These are phyloP conservation scores for Cheumatopsyche charites DNA, from an alignment of 1,140 invertebrate species.

Conservation along the genomic window DNA sequence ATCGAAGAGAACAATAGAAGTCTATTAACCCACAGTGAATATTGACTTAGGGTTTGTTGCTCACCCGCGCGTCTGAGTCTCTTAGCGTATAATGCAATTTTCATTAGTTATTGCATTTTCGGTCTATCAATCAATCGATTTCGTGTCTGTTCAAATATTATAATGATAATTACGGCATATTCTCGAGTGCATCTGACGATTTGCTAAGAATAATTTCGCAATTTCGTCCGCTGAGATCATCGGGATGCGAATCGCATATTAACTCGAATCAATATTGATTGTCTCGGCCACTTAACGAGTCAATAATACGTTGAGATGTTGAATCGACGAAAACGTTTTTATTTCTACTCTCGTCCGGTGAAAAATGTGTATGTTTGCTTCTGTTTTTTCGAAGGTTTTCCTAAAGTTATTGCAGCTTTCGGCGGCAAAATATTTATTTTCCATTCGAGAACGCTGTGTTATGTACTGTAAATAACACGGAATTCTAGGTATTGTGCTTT, in stretches of 20 bases:
- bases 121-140: background rate
- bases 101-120: too few species aligned
- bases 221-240: background rate
- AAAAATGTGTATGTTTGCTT: background rate
- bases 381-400: background rate
- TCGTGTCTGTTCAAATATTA: background rate
- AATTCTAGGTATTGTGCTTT: constrained; percentile 13
- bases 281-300: constrained; percentile 14
- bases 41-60: background rate
- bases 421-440: too few species aligned
- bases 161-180: background rate
- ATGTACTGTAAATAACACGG: background rate
- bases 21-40: background rate
- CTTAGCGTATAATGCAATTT: background rate
- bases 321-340: background rate
- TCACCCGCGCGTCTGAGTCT: background rate
- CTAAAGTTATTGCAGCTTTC: background rate
- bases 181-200: background rate
- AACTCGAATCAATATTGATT: constrained; percentile 21
- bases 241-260: constrained; percentile 23
- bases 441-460: too few species aligned
- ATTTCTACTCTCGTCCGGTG: background rate
- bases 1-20: background rate
- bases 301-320: constrained; percentile 1
- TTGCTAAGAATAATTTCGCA: background rate